Percentiles rank a stretch among this genome's conserved stretches.
Conservation (phyloP, 2,797 vertebrate species). For the Rhynchotus rufescens region DNA sequence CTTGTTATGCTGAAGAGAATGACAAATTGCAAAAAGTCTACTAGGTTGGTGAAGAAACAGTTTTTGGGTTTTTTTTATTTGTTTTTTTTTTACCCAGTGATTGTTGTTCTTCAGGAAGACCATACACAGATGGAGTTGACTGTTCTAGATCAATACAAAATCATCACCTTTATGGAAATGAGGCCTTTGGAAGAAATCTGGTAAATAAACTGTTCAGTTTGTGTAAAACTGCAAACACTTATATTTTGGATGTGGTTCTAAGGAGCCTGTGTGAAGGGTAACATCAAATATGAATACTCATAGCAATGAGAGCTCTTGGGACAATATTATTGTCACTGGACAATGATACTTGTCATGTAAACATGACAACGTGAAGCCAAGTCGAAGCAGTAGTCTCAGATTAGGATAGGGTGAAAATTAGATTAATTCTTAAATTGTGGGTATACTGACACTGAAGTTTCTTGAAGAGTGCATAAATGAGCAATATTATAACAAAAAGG, state of each 20-base stretch:
- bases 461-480: background rate
- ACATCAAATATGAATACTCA: background rate
- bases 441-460: background rate
- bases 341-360: background rate
- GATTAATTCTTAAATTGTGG: background rate
- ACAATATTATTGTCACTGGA: background rate
- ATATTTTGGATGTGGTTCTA: background rate
- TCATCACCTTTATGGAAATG: background rate
- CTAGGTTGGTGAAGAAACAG: background rate
- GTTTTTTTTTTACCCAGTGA: background rate
- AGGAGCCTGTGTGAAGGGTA: background rate
- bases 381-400: background rate
- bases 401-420: background rate
- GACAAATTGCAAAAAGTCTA: background rate
- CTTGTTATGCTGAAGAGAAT: background rate
- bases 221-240: background rate
- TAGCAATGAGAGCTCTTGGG: background rate
- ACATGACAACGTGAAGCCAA: background rate
- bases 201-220: background rate
- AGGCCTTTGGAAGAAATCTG: conserved; percentile 4
- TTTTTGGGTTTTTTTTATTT: background rate
- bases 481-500: background rate
- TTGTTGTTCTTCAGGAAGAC: background rate
- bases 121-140: background rate
- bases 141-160: background rate